Conservation (phyloP, 2,113 vertebrate genomes). For the Nycticryphes semicollaris region DNA sequence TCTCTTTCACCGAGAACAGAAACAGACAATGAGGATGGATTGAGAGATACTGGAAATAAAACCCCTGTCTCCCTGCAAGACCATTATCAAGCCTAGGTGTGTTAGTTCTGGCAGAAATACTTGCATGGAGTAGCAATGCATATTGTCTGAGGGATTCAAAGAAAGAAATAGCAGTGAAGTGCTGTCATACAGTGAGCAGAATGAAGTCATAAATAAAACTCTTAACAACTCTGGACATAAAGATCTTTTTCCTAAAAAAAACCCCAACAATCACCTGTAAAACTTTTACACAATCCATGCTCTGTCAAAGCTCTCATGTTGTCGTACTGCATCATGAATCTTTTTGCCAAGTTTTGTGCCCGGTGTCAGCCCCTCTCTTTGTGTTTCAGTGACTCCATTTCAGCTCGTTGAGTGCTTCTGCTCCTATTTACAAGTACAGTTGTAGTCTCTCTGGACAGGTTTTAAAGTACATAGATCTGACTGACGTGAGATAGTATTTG, state of each 20-base stretch:
- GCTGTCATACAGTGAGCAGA: background rate
- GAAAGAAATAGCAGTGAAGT: background rate
- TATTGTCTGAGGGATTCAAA: background rate
- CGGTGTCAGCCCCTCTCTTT: background rate
- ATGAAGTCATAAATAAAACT: background rate
- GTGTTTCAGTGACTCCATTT: background rate
- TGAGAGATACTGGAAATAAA: background rate
- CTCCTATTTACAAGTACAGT: background rate
- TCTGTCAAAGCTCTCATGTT: background rate
- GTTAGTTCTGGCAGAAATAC: background rate
- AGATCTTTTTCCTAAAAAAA: background rate
- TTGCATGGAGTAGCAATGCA: background rate
- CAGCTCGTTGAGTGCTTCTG: background rate
- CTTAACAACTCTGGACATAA: background rate
- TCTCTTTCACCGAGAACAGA: background rate
- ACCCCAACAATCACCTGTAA: background rate
- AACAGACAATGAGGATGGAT: background rate
- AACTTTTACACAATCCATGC: background rate
- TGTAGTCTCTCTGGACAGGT: background rate
- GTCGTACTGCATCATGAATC: background rate
- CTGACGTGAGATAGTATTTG: background rate
- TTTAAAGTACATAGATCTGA: background rate
- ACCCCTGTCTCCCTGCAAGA: background rate
- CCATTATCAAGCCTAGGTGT: background rate
- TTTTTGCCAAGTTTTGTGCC: background rate